Conservation (phyloP, 1,140 invertebrate species). For the Drosophila simulans region DNA sequence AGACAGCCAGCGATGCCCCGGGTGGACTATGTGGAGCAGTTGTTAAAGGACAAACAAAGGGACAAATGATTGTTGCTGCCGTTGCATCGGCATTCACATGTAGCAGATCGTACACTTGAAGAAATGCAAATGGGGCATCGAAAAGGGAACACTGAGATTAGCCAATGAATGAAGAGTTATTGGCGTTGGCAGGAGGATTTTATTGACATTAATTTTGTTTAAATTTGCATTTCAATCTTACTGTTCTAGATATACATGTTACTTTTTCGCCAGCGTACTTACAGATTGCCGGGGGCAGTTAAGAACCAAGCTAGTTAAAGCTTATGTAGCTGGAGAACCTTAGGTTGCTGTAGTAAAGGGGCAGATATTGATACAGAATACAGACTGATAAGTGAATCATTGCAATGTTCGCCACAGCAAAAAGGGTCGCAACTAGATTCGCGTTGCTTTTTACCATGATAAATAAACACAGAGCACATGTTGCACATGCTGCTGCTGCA, state of each 20-base stretch:
- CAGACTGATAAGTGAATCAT: conserved; percentile 45
- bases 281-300: conserved; percentile 16
- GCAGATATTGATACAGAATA: background rate
- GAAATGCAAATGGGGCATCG: background rate
- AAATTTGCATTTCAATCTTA: background rate
- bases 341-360: conserved; percentile 13
- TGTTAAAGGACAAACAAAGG: conserved; percentile 81
- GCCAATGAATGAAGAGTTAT: too few relatives aligned
- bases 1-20: conserved; percentile 37
- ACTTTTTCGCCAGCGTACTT: conserved; percentile 5
- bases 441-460: conserved; percentile 6
- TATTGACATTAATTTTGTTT: too few relatives aligned
- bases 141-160: too few relatives aligned
- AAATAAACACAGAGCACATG: conserved; percentile 39
- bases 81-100: conserved; percentile 33
- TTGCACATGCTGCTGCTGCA: conserved; percentile 23
- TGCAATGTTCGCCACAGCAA: conserved; percentile 6
- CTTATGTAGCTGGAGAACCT: conserved; percentile 24
- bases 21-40: conserved; percentile 71
- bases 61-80: conserved; percentile 76
- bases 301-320: conserved; percentile 43
- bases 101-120: conserved; percentile 23
- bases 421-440: conserved; percentile 34
- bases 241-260: background rate
- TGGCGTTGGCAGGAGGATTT: too few relatives aligned